Evolutionary conservation across 2,113 vertebrate species (phyloP).

Genomic region (Uropsilus gracilis): DNA sequence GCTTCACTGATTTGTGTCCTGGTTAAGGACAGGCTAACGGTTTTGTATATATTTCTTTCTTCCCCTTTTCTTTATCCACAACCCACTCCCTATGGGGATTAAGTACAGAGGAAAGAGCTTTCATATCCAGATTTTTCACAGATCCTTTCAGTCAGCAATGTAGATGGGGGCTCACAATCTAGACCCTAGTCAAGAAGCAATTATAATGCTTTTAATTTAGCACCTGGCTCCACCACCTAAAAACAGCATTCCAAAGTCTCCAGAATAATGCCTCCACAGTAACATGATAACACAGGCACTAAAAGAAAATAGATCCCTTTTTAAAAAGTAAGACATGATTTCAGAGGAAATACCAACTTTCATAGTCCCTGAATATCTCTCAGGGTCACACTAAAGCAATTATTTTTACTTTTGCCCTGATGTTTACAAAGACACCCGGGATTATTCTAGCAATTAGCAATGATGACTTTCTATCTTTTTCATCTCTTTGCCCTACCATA

Average conservation of each 20-base stretch:
- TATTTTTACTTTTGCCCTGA: not conserved
- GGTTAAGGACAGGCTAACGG: not conserved
- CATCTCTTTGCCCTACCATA: not conserved
- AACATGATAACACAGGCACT: not conserved
- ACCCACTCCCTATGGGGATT: not conserved
- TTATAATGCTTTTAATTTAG: not conserved
- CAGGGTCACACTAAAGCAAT: not conserved
- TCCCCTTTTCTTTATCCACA: not conserved
- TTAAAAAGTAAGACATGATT: not conserved
- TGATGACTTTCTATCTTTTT: not conserved
- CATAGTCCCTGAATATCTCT: not conserved
- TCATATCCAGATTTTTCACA: not conserved
- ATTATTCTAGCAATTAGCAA: not conserved
- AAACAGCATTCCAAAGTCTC: not conserved
- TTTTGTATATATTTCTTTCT: not conserved
- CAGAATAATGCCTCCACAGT: not conserved
- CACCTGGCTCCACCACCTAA: no score
- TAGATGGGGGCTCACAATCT: not conserved
- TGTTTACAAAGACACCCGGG: not conserved
- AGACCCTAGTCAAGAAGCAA: not conserved
- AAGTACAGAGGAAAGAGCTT: not conserved
- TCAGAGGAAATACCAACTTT: not conserved
- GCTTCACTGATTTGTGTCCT: not conserved
- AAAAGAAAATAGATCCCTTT: not conserved
- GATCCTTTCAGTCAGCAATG: not conserved